Base-by-base conservation (phyloP, 1,140 invertebrate species). In the Chymomyza costata region DNA sequence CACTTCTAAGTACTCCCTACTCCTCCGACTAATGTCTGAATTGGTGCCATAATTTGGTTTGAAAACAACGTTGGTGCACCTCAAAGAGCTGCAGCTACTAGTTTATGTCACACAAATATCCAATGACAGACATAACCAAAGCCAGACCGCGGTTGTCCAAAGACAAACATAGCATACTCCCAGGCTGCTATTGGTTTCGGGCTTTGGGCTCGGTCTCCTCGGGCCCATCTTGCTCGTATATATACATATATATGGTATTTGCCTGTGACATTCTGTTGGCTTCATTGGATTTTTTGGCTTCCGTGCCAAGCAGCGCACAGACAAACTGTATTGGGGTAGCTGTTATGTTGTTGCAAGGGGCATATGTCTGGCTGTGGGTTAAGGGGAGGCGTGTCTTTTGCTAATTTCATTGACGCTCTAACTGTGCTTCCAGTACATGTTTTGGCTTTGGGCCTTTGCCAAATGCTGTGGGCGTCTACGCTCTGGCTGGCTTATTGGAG, bases 41-140 rank as follows among this genome's bases (percentile, higher is more conserved):
- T n/a, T n/a, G 25, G 40, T 65, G 71, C 80, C 73, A 76, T 71
- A 76, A 76, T 66, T 76, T 76, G 44, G 73, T 80, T 78, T n/a
- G n/a, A n/a, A 71, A 78, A 66, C 63, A 71, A 55, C 62, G 50
- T 66, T 30, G n/a, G n/a, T n/a, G 31, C 51, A 49, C 25, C 57
- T 48, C 38, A 11, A 46, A 37, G 37, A 44, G 7, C 15, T 32
- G 34, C 16, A 25, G 57, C 48, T 56, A 71, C 70, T 76, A 76
- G 70, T 76, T 76, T 76, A 52, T 76, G 70, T 76, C 71, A 70
- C 70, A 76, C 71, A 76, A 76, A 76, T 76, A 78, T 76, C 71
- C 66, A 66, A 66, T 76, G 70, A 76, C 71, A 76, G 56, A 43
- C 53, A 7, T 47, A n/a, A n/a, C n/a, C n/a, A n/a, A n/a, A n/a